Percentiles rank a stretch among this genome's conserved stretches.
These are phyloP conservation scores for Diabrotica balteata DNA, from an alignment of 2,888 invertebrate species.

Conservation along the genomic window DNA sequence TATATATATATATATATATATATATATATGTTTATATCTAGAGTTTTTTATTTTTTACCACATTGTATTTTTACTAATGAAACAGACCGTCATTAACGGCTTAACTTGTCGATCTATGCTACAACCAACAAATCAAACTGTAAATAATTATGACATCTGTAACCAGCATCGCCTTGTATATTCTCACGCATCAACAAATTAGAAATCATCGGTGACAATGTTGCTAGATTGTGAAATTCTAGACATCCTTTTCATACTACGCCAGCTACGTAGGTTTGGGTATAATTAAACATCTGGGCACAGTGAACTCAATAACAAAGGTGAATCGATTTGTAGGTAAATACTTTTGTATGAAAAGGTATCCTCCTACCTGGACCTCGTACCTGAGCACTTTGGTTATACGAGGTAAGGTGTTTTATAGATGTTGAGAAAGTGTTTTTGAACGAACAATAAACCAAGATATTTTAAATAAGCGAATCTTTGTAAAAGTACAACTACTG, in stretches of 20 bases:
- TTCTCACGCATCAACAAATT: conserved; percentile 24
- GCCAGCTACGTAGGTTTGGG: conserved; percentile 21
- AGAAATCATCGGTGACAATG: conserved; percentile 26
- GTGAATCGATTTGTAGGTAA: conserved; percentile 17
- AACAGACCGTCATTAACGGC: too few relatives aligned
- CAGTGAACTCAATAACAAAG: conserved; percentile 21
- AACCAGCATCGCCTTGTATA: conserved; percentile 12
- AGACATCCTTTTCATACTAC: conserved; percentile 23
- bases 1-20: too few relatives aligned
- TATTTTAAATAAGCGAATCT: too few relatives aligned
- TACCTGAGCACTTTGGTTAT: not conserved
- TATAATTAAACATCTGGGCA: conserved; percentile 27
- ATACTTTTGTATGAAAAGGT: conserved; percentile 4
- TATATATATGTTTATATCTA: too few relatives aligned
- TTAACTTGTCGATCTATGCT: too few relatives aligned
- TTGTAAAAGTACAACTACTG: too few relatives aligned
- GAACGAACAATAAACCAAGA: too few relatives aligned
- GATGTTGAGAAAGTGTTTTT: too few relatives aligned
- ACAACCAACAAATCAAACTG: not conserved
- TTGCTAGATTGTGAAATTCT: conserved; percentile 24
- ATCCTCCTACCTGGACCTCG: conserved; percentile 2
- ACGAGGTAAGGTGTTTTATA: too few relatives aligned
- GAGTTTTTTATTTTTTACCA: too few relatives aligned
- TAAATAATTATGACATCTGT: conserved; percentile 1
- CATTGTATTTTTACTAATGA: too few relatives aligned